Evolutionary conservation across 2,797 vertebrate genomes (phyloP).

Genomic region (Halcyon chelicuti): DNA sequence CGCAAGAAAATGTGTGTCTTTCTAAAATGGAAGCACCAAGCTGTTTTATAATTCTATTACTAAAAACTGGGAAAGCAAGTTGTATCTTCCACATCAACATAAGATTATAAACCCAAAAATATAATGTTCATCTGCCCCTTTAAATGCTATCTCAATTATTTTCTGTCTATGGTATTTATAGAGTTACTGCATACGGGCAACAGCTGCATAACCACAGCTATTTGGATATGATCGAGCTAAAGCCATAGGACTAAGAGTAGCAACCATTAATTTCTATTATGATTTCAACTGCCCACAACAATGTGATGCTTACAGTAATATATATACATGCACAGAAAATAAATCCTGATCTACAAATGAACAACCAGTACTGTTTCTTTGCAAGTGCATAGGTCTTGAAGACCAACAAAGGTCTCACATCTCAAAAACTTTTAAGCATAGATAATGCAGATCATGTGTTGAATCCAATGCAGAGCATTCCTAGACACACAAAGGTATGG

Average conservation of each 20-base stretch:
- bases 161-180: not conserved
- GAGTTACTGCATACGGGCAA: not conserved
- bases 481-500: not conserved
- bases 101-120: not conserved
- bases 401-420: not conserved
- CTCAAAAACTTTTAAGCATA: not conserved
- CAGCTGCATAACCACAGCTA: conserved; percentile 2
- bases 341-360: not conserved
- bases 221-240: not conserved
- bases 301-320: not conserved
- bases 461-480: not conserved
- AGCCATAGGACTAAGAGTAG: not conserved
- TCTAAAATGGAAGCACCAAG: not conserved
- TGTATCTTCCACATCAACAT: not conserved
- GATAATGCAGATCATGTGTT: not conserved
- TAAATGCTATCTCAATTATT: not conserved
- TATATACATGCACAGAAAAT: not conserved
- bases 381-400: not conserved
- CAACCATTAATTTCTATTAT: not conserved
- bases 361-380: not conserved
- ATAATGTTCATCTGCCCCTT: not conserved
- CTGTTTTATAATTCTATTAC: not conserved
- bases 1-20: not conserved
- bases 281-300: not conserved
- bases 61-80: not conserved